These are phyloP conservation scores for Parnassius smintheus DNA, from an alignment of 2,888 invertebrate genomes.

Conservation along the genomic window DNA sequence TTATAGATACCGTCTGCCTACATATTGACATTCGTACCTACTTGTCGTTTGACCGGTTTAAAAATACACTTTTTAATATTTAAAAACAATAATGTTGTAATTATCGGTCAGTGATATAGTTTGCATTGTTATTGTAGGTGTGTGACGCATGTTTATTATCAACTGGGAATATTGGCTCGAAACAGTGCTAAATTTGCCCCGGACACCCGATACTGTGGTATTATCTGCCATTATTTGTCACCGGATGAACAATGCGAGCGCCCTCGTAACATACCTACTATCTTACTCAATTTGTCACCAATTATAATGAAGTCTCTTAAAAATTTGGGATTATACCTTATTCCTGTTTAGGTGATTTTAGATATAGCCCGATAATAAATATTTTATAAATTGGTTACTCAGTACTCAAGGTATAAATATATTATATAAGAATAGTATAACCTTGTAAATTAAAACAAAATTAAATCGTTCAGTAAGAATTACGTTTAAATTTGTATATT, in stretches of 20 bases:
- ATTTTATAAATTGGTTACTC: too few species aligned
- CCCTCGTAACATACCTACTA: slow-evolving; percentile 58
- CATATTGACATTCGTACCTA: not conserved
- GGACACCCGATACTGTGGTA: slow-evolving; percentile 77
- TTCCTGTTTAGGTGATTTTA: not conserved
- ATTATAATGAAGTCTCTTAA: slow-evolving; percentile 36
- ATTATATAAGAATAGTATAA: too few species aligned
- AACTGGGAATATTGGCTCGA: slow-evolving; percentile 75
- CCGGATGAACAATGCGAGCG: slow-evolving; percentile 69
- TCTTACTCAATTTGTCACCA: slow-evolving; percentile 69
- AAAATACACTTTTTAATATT: slow-evolving; percentile 1
- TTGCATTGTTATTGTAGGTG: slow-evolving; percentile 34
- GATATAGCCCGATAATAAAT: too few species aligned
- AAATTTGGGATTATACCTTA: not conserved
- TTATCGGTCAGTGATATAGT: slow-evolving; percentile 22
- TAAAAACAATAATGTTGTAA: slow-evolving; percentile 26
- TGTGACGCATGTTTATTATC: slow-evolving; percentile 73
- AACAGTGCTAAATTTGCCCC: slow-evolving; percentile 72
- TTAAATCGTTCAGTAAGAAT: too few species aligned
- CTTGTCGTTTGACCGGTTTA: not conserved
- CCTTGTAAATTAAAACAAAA: too few species aligned
- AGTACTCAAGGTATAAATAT: too few species aligned
- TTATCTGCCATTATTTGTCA: slow-evolving; percentile 80
- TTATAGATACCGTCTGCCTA: too few species aligned
- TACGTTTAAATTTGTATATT: too few species aligned